Conservation (phyloP, 2,888 invertebrate genomes). For the Harmothoe impar region DNA sequence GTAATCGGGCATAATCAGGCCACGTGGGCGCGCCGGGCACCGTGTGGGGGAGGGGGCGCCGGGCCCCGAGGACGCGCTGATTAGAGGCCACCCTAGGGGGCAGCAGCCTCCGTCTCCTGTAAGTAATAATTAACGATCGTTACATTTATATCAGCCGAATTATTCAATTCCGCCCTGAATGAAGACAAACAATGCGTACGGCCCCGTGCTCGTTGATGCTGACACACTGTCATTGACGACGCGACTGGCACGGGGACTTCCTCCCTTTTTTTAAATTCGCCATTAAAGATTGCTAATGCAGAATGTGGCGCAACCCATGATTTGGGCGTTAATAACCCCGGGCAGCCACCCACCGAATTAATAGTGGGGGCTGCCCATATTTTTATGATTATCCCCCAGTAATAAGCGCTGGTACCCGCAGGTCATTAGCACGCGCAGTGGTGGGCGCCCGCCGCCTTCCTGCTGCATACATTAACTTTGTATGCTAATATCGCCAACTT, state of each 20-base stretch:
- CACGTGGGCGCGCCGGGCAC: no score
- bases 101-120: not conserved
- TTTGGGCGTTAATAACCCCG: conserved; percentile 35
- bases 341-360: conserved; percentile 36
- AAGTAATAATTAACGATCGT: conserved; percentile 56
- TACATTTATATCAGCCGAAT: conserved; percentile 40
- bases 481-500: conserved; percentile 28
- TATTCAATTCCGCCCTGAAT: conserved; percentile 46
- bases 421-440: not conserved
- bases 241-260: not conserved
- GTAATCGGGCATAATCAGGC: not conserved
- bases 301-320: conserved; percentile 47
- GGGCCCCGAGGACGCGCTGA: not conserved
- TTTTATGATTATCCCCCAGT: conserved; percentile 41
- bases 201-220: not conserved
- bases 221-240: conserved; percentile 11
- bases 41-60: not conserved
- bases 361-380: conserved; percentile 4
- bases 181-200: conserved; percentile 29
- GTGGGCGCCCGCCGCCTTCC: not conserved
- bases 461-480: conserved; percentile 22
- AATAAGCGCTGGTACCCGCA: conserved; percentile 47
- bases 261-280: not conserved
- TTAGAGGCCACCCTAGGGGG: conserved; percentile 25
- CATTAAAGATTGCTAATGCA: conserved; percentile 31